These are phyloP conservation scores for Hypena proboscidalis DNA, from an alignment of 2,888 invertebrate genomes.

Conservation along the genomic window DNA sequence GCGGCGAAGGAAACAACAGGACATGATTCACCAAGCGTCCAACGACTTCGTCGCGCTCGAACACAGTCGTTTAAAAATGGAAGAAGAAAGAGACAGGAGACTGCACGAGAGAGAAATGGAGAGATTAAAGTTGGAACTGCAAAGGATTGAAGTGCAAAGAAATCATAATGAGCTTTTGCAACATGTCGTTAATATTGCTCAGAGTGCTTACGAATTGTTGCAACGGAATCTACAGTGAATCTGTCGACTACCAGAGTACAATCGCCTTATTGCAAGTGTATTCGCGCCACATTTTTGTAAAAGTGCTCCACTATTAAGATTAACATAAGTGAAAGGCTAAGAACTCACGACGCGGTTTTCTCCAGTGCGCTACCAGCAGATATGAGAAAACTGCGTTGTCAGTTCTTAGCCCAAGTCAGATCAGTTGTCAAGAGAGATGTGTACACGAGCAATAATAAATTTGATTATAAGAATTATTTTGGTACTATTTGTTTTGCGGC, in stretches of 20 bases:
- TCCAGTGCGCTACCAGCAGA: too few species aligned
- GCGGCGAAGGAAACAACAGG: not conserved
- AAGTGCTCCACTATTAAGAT: too few species aligned
- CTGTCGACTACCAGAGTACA: not conserved
- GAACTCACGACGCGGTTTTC: too few species aligned
- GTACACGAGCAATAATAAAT: too few species aligned
- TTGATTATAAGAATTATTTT: too few species aligned
- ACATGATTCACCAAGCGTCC: not conserved
- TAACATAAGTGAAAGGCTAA: too few species aligned
- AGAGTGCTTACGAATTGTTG: not conserved
- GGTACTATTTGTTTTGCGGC: too few species aligned
- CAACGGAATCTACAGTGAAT: not conserved
- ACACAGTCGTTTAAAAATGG: not conserved
- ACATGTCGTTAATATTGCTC: not conserved
- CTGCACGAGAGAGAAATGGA: slow-evolving; percentile 2
- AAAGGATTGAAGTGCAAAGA: slow-evolving; percentile 1
- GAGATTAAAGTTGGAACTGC: slow-evolving; percentile 1
- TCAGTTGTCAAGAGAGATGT: too few species aligned
- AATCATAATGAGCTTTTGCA: not conserved
- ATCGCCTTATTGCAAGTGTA: too few species aligned
- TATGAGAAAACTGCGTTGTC: too few species aligned
- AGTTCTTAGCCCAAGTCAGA: too few species aligned
- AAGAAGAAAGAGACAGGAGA: slow-evolving; percentile 1
- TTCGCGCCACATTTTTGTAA: too few species aligned
- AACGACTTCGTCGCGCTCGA: not conserved